These are phyloP conservation scores for Coturnix japonica DNA, from an alignment of 2,113 vertebrate genomes.

Conservation along the genomic window DNA sequence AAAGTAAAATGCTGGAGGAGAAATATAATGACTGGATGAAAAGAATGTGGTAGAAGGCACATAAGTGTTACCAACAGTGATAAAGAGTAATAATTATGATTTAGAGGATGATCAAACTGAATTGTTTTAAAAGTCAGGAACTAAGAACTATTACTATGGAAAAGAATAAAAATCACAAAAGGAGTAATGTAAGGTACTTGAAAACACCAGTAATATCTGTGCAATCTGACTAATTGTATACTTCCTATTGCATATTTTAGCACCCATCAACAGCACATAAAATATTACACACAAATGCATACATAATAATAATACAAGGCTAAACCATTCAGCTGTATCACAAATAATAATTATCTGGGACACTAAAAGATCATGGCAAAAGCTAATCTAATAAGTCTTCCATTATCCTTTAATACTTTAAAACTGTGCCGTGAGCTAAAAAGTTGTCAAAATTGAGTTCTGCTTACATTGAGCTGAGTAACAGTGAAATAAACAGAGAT, in stretches of 20 bases:
- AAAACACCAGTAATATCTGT: constrained; percentile 11
- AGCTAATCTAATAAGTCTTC: constrained; percentile 83
- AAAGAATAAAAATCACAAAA: background rate
- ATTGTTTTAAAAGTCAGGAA: constrained; percentile 2
- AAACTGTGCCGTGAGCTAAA: constrained; percentile 76
- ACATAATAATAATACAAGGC: constrained; percentile 46
- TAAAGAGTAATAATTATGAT: constrained; percentile 18
- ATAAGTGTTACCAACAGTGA: constrained; percentile 11
- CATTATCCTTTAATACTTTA: constrained; percentile 80
- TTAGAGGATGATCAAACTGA: background rate
- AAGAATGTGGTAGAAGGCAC: background rate
- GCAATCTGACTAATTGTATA: constrained; percentile 42
- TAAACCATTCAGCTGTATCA: constrained; percentile 69
- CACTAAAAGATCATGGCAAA: constrained; percentile 76
- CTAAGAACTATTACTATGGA: background rate
- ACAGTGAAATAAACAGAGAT: constrained; percentile 58
- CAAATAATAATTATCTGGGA: constrained; percentile 78
- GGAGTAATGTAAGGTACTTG: background rate
- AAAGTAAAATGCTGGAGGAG: constrained; percentile 23
- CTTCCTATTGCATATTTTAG: constrained; percentile 53
- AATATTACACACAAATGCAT: constrained; percentile 41
- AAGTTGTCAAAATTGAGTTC: constrained; percentile 75
- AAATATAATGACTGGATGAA: constrained; percentile 29
- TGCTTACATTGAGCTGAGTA: constrained; percentile 70
- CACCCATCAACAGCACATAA: constrained; percentile 44